A percentile compares a stretch with the other conserved stretches of the same genome.
Conservation (phyloP, 2,113 vertebrate genomes). For the Plecotus auritus region DNA sequence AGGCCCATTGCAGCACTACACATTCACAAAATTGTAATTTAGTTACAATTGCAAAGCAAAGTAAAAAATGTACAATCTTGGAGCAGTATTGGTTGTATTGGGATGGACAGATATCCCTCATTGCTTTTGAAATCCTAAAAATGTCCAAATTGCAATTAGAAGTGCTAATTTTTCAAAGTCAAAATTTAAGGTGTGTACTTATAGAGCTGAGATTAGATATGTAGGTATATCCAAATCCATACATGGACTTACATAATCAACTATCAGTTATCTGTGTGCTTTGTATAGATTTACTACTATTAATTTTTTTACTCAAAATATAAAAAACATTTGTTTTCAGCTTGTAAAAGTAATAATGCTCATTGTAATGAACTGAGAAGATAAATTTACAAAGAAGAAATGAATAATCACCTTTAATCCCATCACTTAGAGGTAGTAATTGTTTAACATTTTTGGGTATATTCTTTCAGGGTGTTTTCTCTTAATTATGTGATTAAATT, state of each 20-base stretch:
- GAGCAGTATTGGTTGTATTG: neutral
- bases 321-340: neutral
- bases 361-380: conserved; percentile 26
- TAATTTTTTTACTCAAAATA: neutral
- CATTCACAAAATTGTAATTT: neutral
- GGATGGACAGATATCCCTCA: conserved; percentile 9
- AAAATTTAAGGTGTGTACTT: neutral
- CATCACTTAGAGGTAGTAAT: neutral
- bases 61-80: neutral
- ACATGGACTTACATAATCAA: neutral
- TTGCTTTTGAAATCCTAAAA: conserved; percentile 18
- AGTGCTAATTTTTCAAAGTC: neutral
- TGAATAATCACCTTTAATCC: neutral
- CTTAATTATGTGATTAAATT: neutral
- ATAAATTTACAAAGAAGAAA: conserved; percentile 13
- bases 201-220: neutral
- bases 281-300: conserved; percentile 11
- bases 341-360: neutral
- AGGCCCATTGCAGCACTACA: neutral
- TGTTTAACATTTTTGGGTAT: conserved; percentile 9
- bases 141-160: neutral
- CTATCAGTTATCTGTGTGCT: neutral
- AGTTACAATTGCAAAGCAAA: neutral
- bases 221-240: neutral
- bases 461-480: conserved; percentile 2